A percentile compares a stretch with the other conserved stretches of the same genome.
phyloP scores from a whole-genome alignment of 2,888 invertebrate genomes.

The Endomychus coccineus region DNA sequence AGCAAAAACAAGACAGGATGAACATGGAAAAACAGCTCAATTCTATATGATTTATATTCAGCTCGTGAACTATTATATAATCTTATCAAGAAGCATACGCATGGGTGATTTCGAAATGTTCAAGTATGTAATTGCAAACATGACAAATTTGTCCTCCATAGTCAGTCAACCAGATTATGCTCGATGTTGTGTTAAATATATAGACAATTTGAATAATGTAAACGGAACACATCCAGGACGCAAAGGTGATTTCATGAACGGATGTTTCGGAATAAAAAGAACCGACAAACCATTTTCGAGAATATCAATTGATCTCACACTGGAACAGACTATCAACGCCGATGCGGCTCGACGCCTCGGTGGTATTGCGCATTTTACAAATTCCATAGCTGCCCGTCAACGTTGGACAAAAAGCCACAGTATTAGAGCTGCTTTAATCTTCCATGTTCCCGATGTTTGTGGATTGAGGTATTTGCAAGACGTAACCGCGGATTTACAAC shows the following conservation, averaged over 20 bases:
- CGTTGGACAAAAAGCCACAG: conserved; percentile 18
- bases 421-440: conserved; percentile 13
- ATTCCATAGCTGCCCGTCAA: conserved; percentile 22
- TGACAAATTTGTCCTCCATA: conserved; percentile 28
- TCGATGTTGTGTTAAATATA: conserved; percentile 17
- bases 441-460: conserved; percentile 17
- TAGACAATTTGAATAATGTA: conserved; percentile 16
- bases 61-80: conserved; percentile 27
- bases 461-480: conserved; percentile 18
- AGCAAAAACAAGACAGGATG: conserved; percentile 22
- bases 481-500: conserved; percentile 19
- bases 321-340: conserved; percentile 21
- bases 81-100: conserved; percentile 28
- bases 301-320: conserved; percentile 18
- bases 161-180: conserved; percentile 19
- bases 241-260: neutral
- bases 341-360: conserved; percentile 23
- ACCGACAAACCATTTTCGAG: conserved; percentile 22
- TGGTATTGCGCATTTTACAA: conserved; percentile 21
- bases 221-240: conserved; percentile 6
- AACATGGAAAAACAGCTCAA: conserved; percentile 32
- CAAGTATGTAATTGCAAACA: conserved; percentile 26
- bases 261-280: conserved; percentile 3
- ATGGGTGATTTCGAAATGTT: conserved; percentile 30
- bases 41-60: conserved; percentile 29